Percentiles rank a stretch among this genome's conserved stretches.
These are phyloP conservation scores for Alca torda DNA, from an alignment of 2,797 vertebrate genomes.

Conservation along the genomic window DNA sequence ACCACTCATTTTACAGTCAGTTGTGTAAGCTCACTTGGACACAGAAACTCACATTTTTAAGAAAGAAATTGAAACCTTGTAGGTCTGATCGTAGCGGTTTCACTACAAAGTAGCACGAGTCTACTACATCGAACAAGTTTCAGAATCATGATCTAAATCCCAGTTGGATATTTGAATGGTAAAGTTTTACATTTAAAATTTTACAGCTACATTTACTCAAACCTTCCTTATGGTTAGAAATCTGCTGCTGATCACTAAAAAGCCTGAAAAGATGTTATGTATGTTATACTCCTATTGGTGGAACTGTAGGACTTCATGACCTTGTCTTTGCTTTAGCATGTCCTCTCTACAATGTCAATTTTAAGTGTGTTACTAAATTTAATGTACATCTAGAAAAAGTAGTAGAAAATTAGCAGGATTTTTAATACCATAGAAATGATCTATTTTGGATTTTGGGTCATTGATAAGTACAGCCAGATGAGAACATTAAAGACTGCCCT, in stretches of 20 bases:
- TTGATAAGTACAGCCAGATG: background rate
- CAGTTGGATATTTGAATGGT: background rate
- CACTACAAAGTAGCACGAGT: background rate
- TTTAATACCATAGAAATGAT: background rate
- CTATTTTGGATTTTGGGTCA: background rate
- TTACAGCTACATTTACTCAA: background rate
- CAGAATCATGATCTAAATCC: background rate
- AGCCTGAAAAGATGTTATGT: background rate
- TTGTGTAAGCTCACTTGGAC: background rate
- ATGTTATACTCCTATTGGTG: background rate
- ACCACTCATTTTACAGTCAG: background rate
- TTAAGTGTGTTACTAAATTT: background rate
- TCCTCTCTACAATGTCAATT: background rate
- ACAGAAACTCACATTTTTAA: background rate
- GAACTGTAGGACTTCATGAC: background rate
- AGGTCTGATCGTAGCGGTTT: background rate
- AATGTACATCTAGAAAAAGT: background rate
- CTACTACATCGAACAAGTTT: background rate
- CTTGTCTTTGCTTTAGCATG: background rate
- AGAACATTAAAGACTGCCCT: background rate
- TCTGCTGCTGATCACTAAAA: background rate
- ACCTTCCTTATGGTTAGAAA: background rate
- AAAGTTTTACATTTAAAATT: background rate
- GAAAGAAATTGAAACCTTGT: background rate
- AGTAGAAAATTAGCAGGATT: background rate